A percentile compares a stretch with the other conserved stretches of the same genome.
Evolutionary conservation across 1,140 invertebrate genomes (phyloP).

Genomic region (Pissodes strobi): DNA sequence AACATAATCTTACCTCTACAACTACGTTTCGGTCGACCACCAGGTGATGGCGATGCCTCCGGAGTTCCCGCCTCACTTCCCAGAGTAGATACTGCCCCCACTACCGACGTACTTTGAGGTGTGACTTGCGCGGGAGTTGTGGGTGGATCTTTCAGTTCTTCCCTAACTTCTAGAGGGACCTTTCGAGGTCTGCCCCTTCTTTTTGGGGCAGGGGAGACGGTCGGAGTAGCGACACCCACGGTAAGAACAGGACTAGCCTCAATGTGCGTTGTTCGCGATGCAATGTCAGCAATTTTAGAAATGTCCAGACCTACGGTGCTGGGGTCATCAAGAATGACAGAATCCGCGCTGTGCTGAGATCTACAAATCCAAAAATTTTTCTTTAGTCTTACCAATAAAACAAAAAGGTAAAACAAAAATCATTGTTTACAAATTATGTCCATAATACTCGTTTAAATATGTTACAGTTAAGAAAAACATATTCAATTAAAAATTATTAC

Average conservation of each 20-base stretch:
- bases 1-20: constrained; percentile 50
- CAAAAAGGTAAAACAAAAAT: no score
- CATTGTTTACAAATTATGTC: no score
- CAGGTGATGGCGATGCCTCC: constrained; percentile 17
- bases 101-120: not conserved
- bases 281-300: constrained; percentile 22
- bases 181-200: constrained; percentile 44
- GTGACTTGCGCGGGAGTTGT: not conserved
- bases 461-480: no score
- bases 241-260: constrained; percentile 9
- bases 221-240: constrained; percentile 21
- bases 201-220: constrained; percentile 33
- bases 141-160: constrained; percentile 45
- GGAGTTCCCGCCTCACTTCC: not conserved
- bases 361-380: not conserved
- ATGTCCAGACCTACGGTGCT: not conserved
- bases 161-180: constrained; percentile 45
- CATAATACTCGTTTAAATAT: no score
- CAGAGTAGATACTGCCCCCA: not conserved
- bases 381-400: no score
- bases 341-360: constrained; percentile 6
- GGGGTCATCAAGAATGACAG: not conserved
- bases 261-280: constrained; percentile 20
- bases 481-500: no score
- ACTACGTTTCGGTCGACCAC: constrained; percentile 52